A percentile compares a stretch with the other conserved stretches of the same genome.
phyloP scores from a whole-genome alignment of 2,113 vertebrate genomes.

The Regulus satrapa region DNA sequence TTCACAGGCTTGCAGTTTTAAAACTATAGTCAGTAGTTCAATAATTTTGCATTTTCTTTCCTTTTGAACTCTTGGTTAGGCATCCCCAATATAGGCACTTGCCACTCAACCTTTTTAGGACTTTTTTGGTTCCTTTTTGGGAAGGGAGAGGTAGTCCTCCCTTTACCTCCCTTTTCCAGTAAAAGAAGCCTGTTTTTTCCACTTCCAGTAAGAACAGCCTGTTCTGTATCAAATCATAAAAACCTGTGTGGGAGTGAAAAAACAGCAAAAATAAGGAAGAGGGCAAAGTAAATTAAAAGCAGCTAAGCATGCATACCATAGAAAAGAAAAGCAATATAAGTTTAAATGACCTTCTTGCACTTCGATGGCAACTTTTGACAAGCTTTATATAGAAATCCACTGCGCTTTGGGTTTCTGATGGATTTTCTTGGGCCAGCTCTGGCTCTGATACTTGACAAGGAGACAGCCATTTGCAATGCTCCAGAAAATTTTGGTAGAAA shows the following conservation, averaged over 20 bases:
- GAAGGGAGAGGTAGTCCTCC: neutral
- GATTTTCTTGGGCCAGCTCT: neutral
- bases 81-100: fast-evolving
- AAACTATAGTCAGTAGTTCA: neutral
- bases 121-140: neutral
- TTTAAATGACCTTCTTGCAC: neutral
- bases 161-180: neutral
- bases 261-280: neutral
- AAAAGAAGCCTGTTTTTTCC: neutral
- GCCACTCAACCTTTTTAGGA: neutral
- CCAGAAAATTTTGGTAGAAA: neutral
- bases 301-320: neutral
- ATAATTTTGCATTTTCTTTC: neutral
- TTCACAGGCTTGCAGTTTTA: neutral
- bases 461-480: neutral
- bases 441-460: neutral
- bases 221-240: neutral
- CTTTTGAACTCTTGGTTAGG: neutral
- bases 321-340: neutral
- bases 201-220: neutral
- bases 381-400: neutral
- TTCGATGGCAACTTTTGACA: neutral
- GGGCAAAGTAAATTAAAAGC: neutral
- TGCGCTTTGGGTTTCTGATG: neutral
- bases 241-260: neutral